phyloP scores from a whole-genome alignment of 64 coral and sea anemone genomes.

The Dendrophyllia cribrosa region DNA sequence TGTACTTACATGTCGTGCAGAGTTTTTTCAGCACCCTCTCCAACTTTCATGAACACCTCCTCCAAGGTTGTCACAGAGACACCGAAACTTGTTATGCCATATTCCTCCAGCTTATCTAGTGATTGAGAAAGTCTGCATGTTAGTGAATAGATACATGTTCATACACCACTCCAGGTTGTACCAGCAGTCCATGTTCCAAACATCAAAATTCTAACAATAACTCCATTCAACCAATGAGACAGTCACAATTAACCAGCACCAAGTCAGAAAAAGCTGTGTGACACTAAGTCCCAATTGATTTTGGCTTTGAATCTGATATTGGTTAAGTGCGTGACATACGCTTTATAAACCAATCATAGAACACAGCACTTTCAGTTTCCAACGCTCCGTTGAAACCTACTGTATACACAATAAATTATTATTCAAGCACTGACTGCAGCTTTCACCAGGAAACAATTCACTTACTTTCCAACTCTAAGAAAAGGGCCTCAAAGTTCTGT shows the following conservation, averaged over 20 bases:
- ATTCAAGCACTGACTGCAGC: not conserved
- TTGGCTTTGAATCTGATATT: too few species aligned
- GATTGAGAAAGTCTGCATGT: not conserved
- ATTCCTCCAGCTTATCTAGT: slow-evolving; percentile 69
- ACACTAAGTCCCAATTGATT: too few species aligned
- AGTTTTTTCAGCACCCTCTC: slow-evolving; percentile 89
- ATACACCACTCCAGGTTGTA: not conserved
- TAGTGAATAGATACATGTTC: not conserved
- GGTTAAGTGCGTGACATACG: too few species aligned
- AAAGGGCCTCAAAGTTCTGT: slow-evolving; percentile 14
- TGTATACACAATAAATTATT: too few species aligned
- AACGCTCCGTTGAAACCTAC: too few species aligned
- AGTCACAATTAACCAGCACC: too few species aligned
- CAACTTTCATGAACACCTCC: slow-evolving; percentile 98
- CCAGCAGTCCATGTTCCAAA: not conserved
- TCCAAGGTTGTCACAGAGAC: slow-evolving; percentile 93
- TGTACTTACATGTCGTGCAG: slow-evolving; percentile 86
- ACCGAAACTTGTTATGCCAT: slow-evolving; percentile 92
- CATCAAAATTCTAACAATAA: too few species aligned
- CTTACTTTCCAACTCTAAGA: slow-evolving; percentile 31
- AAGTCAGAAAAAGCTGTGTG: too few species aligned
- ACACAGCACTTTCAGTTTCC: too few species aligned
- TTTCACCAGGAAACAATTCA: not conserved
- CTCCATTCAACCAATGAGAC: too few species aligned
- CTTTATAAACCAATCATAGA: too few species aligned